Base-by-base conservation (phyloP, 2,888 invertebrate species). In the Meloe dianella region DNA sequence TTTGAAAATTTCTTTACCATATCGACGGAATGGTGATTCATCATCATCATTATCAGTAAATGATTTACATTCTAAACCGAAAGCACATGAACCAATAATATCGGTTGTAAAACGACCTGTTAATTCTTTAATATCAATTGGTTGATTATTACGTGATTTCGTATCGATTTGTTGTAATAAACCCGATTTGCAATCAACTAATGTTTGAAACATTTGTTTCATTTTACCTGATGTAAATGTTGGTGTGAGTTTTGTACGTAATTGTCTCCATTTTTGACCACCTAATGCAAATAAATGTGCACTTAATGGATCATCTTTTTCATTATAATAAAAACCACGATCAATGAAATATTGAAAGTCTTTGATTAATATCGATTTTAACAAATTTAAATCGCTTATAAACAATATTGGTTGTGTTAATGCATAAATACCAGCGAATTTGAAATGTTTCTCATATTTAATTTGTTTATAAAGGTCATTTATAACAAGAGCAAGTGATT, bases 171-270 rank as follows among this genome's bases (percentile, higher is more conserved):
- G 32, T 32, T 32, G 32, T 32, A 32, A 32, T 32, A 32, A 32
- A 10, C 32, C 32, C 0, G 32, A 0, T 32, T 32, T 32, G 10
- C 32, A 32, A 32, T 32, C 32, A 10, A 32, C 32, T 8, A 32
- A 32, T 10, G 32, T 32, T 32, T 32, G 32, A 32, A 32, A 32
- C 32, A 32, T 32, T 32, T 32, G 32, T 32, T 32, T 32, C 32
- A 32, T n/a, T n/a, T n/a, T n/a, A n/a, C n/a, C n/a, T n/a, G n/a
- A n/a, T n/a, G n/a, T n/a, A n/a, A n/a, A n/a, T 32, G 84, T 27
- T 22, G 14, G 29, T 0, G 85, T 84, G 24, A 87, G 79, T 65
- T 85, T 85, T 0, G 81, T 74, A 35, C 87, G 80, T 12, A 86
- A 38, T 14, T 38, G 72, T 72, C 63, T 76, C 77, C 65, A 85